Conservation (phyloP, 2,797 vertebrate species). For the Vespertilio murinus region DNA sequence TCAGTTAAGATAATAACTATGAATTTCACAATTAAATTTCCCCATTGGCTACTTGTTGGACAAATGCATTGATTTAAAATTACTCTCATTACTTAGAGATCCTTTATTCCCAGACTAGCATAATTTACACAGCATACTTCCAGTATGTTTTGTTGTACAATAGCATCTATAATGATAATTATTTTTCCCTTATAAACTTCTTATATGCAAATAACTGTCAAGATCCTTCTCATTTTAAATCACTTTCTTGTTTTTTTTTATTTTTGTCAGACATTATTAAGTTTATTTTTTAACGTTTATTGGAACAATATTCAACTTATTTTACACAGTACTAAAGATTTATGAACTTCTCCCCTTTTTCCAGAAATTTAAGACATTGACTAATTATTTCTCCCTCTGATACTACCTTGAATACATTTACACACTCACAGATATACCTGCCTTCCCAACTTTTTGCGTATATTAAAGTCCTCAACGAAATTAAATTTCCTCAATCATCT, state of each 20-base stretch:
- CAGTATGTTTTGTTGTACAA: not conserved
- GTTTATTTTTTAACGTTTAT: not conserved
- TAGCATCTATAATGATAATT: not conserved
- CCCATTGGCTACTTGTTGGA: constrained; percentile 47
- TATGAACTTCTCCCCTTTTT: not conserved
- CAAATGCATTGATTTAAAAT: constrained; percentile 73
- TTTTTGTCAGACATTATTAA: not conserved
- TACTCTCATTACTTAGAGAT: constrained; percentile 57
- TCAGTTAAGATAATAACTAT: constrained; percentile 37
- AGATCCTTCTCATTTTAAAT: not conserved
- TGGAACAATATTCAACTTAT: not conserved
- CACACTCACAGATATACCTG: not conserved
- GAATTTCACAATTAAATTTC: constrained; percentile 54
- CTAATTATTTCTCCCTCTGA: not conserved
- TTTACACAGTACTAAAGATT: not conserved
- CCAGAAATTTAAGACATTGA: not conserved
- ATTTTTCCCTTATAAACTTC: not conserved
- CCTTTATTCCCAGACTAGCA: constrained; percentile 11
- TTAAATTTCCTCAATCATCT: not conserved
- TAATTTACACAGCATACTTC: not conserved
- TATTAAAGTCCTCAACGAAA: not conserved
- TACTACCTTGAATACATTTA: not conserved
- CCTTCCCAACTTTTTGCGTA: not conserved
- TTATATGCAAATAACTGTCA: not conserved
- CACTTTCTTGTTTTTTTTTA: not conserved